These are phyloP conservation scores for Pipistrellus nathusii DNA, from an alignment of 2,797 vertebrate species.

Conservation along the genomic window DNA sequence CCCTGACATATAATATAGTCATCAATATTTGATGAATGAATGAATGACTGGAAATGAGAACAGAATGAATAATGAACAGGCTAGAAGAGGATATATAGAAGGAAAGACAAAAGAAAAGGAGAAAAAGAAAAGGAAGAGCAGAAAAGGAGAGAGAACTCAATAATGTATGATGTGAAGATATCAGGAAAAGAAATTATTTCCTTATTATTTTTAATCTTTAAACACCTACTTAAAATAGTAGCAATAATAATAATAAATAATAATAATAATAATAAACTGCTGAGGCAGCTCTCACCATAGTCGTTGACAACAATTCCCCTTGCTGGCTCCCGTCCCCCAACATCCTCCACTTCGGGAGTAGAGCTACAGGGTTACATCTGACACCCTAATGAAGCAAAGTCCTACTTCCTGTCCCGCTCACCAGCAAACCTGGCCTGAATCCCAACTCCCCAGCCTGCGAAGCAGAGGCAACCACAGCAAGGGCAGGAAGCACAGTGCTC, in stretches of 20 bases:
- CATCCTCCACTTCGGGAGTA: background rate
- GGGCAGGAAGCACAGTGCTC: slow-evolving; percentile 20
- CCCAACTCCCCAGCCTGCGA: slow-evolving; percentile 31
- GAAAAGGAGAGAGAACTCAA: background rate
- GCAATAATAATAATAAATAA: background rate
- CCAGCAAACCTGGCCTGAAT: slow-evolving; percentile 39
- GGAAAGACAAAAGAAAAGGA: background rate
- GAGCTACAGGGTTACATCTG: slow-evolving; percentile 17
- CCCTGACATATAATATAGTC: background rate
- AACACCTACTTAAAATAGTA: background rate
- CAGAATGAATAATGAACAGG: background rate
- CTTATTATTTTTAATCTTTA: background rate
- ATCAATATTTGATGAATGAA: background rate
- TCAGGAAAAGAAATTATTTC: background rate
- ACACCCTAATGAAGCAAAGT: slow-evolving; percentile 9
- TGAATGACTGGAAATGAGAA: background rate
- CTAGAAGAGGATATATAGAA: background rate
- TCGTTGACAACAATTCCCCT: background rate
- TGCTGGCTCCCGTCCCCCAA: background rate
- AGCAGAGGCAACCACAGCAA: background rate
- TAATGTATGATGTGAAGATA: background rate
- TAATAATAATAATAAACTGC: background rate
- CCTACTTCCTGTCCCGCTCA: background rate
- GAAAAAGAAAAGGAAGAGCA: background rate
- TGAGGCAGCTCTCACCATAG: background rate